Conservation (phyloP, 2,888 invertebrate genomes). For the Tetragnatha montana region DNA sequence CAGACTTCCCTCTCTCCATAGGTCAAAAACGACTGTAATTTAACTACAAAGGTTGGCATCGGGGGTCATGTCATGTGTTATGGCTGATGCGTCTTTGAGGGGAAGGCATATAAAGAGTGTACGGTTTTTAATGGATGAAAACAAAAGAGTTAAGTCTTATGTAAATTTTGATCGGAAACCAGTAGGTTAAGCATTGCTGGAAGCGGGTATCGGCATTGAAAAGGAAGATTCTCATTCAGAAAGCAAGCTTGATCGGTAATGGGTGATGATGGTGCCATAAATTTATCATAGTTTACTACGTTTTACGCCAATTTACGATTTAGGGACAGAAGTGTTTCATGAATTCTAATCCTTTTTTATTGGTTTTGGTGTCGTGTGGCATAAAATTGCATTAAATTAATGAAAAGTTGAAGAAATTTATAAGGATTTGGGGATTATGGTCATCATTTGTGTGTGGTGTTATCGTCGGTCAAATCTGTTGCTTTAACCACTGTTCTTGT, state of each 20-base stretch:
- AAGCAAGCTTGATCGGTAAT: neutral
- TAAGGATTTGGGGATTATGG: no score
- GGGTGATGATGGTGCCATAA: neutral
- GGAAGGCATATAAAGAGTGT: neutral
- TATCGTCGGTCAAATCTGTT: no score
- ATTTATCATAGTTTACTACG: neutral
- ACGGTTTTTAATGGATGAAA: neutral
- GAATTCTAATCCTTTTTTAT: no score
- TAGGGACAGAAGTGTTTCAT: no score
- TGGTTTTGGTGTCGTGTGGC: no score
- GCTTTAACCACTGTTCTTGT: no score
- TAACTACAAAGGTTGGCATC: neutral
- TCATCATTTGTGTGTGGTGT: no score
- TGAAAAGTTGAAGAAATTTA: no score
- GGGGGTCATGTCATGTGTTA: neutral
- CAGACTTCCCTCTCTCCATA: neutral
- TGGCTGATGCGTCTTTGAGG: neutral
- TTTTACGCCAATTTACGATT: no score
- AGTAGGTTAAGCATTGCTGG: neutral
- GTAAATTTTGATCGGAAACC: neutral
- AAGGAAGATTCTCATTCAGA: neutral
- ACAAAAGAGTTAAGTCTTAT: neutral
- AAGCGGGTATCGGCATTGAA: neutral
- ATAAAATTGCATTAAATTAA: no score
- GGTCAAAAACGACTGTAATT: neutral